Conservation (phyloP, 2,888 invertebrate species). For the Isotomurus palustris region DNA sequence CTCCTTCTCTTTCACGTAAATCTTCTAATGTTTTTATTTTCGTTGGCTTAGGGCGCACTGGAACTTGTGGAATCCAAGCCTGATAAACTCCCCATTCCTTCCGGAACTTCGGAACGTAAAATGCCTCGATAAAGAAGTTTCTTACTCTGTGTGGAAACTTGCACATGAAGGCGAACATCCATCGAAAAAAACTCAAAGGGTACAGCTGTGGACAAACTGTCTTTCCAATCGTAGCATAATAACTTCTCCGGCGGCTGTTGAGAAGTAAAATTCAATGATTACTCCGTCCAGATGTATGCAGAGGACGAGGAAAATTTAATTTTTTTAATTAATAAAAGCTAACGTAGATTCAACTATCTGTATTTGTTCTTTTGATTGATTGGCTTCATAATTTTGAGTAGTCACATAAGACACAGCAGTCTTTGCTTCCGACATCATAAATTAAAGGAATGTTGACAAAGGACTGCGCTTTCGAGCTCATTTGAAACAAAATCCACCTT, state of each 20-base stretch:
- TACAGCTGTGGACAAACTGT: neutral
- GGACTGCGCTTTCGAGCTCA: too few relatives aligned
- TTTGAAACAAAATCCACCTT: too few relatives aligned
- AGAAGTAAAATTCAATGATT: too few relatives aligned
- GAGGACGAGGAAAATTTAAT: too few relatives aligned
- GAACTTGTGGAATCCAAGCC: neutral
- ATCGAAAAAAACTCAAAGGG: neutral
- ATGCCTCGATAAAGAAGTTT: slow-evolving; percentile 2
- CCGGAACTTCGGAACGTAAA: slow-evolving; percentile 5
- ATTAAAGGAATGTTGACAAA: too few relatives aligned
- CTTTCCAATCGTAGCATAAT: neutral
- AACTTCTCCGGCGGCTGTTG: neutral
- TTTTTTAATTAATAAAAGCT: too few relatives aligned
- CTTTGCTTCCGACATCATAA: too few relatives aligned
- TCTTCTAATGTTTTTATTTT: neutral
- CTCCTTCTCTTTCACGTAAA: neutral
- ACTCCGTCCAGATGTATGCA: too few relatives aligned
- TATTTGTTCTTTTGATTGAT: too few relatives aligned
- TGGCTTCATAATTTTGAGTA: too few relatives aligned
- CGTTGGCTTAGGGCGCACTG: neutral
- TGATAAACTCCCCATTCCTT: slow-evolving; percentile 6
- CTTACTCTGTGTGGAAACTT: neutral
- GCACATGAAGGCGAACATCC: neutral
- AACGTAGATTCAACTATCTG: too few relatives aligned
- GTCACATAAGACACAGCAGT: too few relatives aligned